Evolutionary conservation across 2,888 invertebrate genomes (phyloP).

Genomic region (Synanthedon vespiformis): DNA sequence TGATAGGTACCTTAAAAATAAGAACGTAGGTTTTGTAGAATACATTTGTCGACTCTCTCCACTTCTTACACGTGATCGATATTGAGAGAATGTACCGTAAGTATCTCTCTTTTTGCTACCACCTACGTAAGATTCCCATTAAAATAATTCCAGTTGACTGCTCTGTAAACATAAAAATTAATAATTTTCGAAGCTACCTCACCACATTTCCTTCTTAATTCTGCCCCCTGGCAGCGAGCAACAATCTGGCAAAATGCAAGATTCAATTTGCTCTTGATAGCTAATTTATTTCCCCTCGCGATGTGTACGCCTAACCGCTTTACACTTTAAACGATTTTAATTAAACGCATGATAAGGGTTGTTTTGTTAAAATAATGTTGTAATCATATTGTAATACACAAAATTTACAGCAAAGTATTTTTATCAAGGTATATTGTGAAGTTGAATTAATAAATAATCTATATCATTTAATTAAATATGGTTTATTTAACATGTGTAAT

Average conservation of each 20-base stretch:
- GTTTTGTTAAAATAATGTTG: neutral
- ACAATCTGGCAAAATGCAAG: conserved; percentile 48
- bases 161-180: neutral
- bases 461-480: neutral
- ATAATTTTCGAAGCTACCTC: neutral
- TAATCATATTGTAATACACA: too few relatives aligned
- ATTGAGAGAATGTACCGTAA: too few relatives aligned
- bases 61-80: too few relatives aligned
- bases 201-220: conserved; percentile 17
- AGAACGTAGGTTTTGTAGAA: too few relatives aligned
- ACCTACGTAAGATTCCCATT: too few relatives aligned
- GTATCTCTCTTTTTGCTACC: too few relatives aligned
- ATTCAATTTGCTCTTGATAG: conserved; percentile 59
- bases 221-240: conserved; percentile 26
- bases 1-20: too few relatives aligned
- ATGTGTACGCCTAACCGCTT: conserved; percentile 23
- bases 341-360: neutral
- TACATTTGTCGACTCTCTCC: too few relatives aligned
- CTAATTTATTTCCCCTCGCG: conserved; percentile 56
- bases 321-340: conserved; percentile 9
- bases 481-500: too few relatives aligned
- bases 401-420: too few relatives aligned
- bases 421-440: neutral
- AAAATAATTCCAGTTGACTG: too few relatives aligned
- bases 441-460: neutral